These are phyloP conservation scores for Willowsia nigromaculata DNA, from an alignment of 2,888 invertebrate genomes.

Conservation along the genomic window DNA sequence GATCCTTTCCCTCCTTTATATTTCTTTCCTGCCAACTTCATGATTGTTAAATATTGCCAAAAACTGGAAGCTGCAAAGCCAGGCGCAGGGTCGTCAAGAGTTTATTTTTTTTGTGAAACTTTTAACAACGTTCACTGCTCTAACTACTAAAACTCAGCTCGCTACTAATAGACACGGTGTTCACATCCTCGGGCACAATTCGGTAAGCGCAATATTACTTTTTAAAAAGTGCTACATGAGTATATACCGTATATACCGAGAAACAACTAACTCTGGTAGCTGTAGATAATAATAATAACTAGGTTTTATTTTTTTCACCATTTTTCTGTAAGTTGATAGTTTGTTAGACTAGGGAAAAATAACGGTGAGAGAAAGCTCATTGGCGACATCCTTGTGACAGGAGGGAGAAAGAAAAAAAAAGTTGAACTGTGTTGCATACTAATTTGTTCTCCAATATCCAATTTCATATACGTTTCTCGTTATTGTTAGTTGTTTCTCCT, in stretches of 20 bases:
- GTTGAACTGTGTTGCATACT: slow-evolving; percentile 63
- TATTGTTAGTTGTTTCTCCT: neutral
- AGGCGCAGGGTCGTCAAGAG: neutral
- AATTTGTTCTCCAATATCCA: slow-evolving; percentile 42
- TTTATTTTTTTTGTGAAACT: neutral
- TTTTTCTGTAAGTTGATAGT: neutral
- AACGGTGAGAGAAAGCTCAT: slow-evolving; percentile 5
- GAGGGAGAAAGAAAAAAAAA: slow-evolving; percentile 2
- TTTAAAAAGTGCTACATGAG: no score
- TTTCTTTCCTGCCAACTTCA: neutral
- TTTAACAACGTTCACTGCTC: neutral
- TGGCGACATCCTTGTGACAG: slow-evolving; percentile 30
- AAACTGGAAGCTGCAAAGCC: neutral
- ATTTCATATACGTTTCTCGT: neutral
- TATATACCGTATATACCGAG: no score
- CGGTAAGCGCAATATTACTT: neutral
- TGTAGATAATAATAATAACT: slow-evolving; percentile 3
- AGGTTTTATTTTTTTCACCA: neutral
- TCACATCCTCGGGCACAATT: neutral
- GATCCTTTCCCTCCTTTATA: neutral
- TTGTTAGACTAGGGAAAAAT: neutral
- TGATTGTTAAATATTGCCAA: slow-evolving; percentile 45
- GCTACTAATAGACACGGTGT: neutral
- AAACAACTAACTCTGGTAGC: slow-evolving; percentile 2
- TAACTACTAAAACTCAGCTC: neutral